Base-by-base conservation (phyloP, 35 echinoderm and acorn worm species). In the Strongylocentrotus purpuratus region DNA sequence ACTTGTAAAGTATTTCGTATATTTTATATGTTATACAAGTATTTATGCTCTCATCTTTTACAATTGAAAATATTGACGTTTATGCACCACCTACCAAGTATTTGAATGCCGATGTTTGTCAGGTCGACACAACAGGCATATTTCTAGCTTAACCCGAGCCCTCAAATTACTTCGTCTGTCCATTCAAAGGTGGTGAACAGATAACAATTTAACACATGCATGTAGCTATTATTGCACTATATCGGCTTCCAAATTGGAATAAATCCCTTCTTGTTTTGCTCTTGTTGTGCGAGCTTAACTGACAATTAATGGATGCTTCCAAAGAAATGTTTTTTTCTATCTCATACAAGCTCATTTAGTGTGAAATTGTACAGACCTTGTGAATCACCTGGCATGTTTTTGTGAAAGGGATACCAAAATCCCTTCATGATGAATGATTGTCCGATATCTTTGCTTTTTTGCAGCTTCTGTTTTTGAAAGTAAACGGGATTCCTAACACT, bases 251-350 rank as follows among this genome's bases (percentile, higher is more conserved):
- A 78, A 78, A 78, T 78, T 78, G 65, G 28, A 78, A 78, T 78
- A 78, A 78, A 78, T 78, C 65, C 65, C 20, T 78, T 78, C 65
- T 78, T 28, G 22, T n/a, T 78, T 78, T 78, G 65, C 65, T 22
- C 25, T 78, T 78, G 65, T 78, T 78, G 65, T 78, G 65, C 65
- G 65, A 78, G 22, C 65, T 78, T 78, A 78, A 78, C 65, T 78
- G 65, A 28, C 65, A 78, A 78, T 78, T 78, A 78, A 78, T 78
- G 4, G 65, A 78, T 25, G 65, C 65, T 78, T 78, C 65, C 18
- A n/a, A 78, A n/a, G 65, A 78, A 78, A 78, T 78, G 65, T 78
- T 78, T 78, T 78, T 78, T 78, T 28, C 65, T 78, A 78, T 78
- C 65, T 78, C 65, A 78, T 28, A 78, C 22, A n/a, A 22, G 65